Evolutionary conservation across 2,888 invertebrate species (phyloP), one percentile per base, ranked within the genome.

Genomic region (Drosophila leonis): DNA sequence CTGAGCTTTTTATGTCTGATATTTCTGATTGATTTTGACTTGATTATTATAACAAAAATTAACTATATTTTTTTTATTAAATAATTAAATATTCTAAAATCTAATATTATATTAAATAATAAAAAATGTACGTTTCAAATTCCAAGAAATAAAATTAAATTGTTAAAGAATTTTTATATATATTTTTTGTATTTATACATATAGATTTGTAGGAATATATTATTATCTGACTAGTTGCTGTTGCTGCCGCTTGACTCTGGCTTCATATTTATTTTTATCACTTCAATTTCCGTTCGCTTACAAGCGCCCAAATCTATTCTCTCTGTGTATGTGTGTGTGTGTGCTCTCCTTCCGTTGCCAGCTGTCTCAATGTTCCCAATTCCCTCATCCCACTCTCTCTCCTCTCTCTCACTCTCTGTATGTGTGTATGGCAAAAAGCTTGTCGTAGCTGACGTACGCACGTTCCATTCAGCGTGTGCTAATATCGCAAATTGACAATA

Each of bases 401-500:
- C 7, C 5, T 12, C 13, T 12, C 15, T 15, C 9, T 12, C 5
- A 9, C n/a, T n/a, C 10, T 20, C 12, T 48, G 29, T 42, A n/a
- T n/a, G n/a, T n/a, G n/a, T n/a, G n/a, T n/a, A n/a, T n/a, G n/a
- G 4, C 24, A 48, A 65, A 65, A 64, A 80, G 77, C 73, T 70
- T 64, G 48, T 31, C 78, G 52, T 52, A 64, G 55, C 55, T 65
- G 69, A 70, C 73, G 62, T 72, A 73, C 69, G 72, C 74, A 71
- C 68, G 68, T 69, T 82, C 24, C 56, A 75, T 75, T 80, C 65
- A 60, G 56, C 56, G 62, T 64, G 73, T 89, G 90, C 79, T 81
- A 89, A 84, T 83, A 89, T 87, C 71, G 65, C 84, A 87, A 83
- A 83, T 83, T 89, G 88, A 84, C 88, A 83, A 83, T 87, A 51